These are phyloP conservation scores for Tinea pellionella DNA, from an alignment of 2,888 invertebrate genomes.

Conservation along the genomic window DNA sequence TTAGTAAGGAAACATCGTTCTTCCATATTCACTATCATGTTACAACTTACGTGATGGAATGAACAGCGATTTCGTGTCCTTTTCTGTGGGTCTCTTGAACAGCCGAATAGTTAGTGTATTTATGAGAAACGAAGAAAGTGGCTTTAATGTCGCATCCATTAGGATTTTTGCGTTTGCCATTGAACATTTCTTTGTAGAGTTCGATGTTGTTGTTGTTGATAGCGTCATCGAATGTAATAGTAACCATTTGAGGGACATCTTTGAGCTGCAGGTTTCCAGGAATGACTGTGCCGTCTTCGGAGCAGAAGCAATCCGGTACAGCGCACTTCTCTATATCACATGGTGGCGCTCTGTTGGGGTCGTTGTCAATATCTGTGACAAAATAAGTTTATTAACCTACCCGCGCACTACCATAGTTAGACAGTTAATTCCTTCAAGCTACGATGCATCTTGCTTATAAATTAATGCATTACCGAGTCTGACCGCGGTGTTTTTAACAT, in stretches of 20 bases:
- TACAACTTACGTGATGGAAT: constrained; percentile 88
- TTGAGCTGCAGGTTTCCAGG: constrained; percentile 86
- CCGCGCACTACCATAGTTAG: neutral
- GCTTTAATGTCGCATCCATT: constrained; percentile 94
- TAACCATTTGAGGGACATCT: constrained; percentile 94
- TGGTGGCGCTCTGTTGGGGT: constrained; percentile 91
- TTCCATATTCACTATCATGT: neutral
- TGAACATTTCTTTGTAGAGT: constrained; percentile 92
- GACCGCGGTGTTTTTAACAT: neutral
- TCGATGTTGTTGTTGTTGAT: constrained; percentile 96
- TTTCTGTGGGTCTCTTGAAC: constrained; percentile 90
- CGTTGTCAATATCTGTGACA: constrained; percentile 87
- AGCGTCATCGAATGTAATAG: constrained; percentile 93
- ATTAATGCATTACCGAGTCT: neutral
- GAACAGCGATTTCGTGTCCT: constrained; percentile 94
- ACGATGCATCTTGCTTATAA: neutral
- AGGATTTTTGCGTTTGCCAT: constrained; percentile 88
- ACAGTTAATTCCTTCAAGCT: neutral
- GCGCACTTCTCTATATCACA: constrained; percentile 89
- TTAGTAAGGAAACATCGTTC: neutral
- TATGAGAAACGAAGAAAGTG: constrained; percentile 92
- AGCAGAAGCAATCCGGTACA: constrained; percentile 94
- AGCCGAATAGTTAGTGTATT: constrained; percentile 94
- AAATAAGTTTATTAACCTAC: neutral
- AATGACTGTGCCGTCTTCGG: constrained; percentile 88